Evolutionary conservation across 2,888 invertebrate species (phyloP).

Genomic region (Pyrochroa serraticornis): DNA sequence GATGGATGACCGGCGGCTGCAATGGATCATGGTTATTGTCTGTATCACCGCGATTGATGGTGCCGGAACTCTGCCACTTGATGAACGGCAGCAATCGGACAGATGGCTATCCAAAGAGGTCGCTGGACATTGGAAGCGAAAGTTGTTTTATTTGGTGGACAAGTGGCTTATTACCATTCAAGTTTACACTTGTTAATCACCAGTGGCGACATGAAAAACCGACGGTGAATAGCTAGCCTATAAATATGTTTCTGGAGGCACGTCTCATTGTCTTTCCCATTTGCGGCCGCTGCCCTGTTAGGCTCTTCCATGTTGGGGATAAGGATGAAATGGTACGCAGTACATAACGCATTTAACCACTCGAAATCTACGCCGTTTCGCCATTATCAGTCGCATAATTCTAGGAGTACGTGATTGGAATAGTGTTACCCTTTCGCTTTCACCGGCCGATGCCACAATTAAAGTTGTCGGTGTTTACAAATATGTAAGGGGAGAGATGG

Average conservation of each 20-base stretch:
- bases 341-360: constrained; percentile 36
- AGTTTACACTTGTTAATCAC: constrained; percentile 35
- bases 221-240: constrained; percentile 6
- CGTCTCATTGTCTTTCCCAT: constrained; percentile 29
- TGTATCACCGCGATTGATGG: constrained; percentile 25
- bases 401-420: constrained; percentile 35
- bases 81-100: not conserved
- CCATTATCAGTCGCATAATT: constrained; percentile 39
- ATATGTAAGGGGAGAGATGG: constrained; percentile 9
- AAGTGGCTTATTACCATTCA: constrained; percentile 27
- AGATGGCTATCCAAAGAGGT: not conserved
- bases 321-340: constrained; percentile 27
- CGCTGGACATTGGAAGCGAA: not conserved
- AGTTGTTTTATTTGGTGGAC: constrained; percentile 7
- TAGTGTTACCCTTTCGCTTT: not conserved
- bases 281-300: constrained; percentile 31
- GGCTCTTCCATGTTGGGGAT: constrained; percentile 36
- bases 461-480: not conserved
- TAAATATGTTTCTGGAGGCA: constrained; percentile 14
- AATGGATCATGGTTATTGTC: constrained; percentile 26
- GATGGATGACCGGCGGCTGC: constrained; percentile 21
- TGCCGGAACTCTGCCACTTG: constrained; percentile 18
- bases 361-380: constrained; percentile 37
- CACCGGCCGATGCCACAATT: too few relatives aligned
- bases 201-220: constrained; percentile 32